phyloP scores from a whole-genome alignment of 1,140 invertebrate species.

The Idris sp. region DNA sequence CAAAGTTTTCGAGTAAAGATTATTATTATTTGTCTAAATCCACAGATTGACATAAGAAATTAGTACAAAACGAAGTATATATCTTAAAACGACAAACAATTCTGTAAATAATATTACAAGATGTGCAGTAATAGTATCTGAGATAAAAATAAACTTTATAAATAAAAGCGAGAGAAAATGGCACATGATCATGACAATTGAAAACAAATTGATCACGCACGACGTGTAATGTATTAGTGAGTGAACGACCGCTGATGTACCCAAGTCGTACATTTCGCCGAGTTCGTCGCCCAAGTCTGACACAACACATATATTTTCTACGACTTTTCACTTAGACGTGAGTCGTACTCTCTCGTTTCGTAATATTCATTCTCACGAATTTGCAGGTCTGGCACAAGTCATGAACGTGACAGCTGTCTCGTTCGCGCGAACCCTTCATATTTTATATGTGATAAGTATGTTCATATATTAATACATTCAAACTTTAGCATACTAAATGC shows the following conservation, averaged over 20 bases:
- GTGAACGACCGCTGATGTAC: conserved; percentile 41
- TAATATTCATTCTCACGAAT: conserved; percentile 59
- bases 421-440: conserved; percentile 52
- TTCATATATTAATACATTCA: conserved; percentile 57
- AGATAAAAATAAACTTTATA: no score
- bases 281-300: conserved; percentile 49
- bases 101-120: no score
- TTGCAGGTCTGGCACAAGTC: conserved; percentile 45
- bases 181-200: conserved; percentile 23
- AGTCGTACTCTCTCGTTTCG: conserved; percentile 37
- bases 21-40: no score
- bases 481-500: conserved; percentile 27
- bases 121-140: no score
- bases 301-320: conserved; percentile 48
- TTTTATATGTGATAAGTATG: conserved; percentile 51
- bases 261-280: conserved; percentile 41
- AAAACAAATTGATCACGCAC: conserved; percentile 32
- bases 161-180: no score
- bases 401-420: conserved; percentile 58
- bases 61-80: no score
- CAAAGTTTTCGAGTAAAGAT: no score
- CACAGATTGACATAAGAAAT: no score
- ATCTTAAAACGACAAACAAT: no score
- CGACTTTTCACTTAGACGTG: conserved; percentile 57
- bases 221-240: conserved; percentile 42